A percentile compares a stretch with the other conserved stretches of the same genome.
Conservation (phyloP, 2,113 vertebrate species). For the Eulacestoma nigropectus region DNA sequence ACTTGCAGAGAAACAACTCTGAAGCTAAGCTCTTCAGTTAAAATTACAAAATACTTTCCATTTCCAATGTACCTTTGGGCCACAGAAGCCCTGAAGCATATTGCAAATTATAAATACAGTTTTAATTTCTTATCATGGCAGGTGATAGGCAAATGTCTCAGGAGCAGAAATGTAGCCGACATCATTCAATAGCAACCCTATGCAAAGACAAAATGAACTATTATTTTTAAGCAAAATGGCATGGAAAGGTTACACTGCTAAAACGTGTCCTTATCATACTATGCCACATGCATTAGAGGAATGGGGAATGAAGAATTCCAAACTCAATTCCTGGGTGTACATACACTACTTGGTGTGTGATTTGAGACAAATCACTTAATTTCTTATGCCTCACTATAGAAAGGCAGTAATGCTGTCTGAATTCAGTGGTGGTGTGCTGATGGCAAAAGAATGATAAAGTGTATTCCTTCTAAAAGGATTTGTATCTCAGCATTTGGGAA, state of each 20-base stretch:
- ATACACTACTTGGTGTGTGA: not conserved
- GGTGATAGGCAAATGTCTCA: not conserved
- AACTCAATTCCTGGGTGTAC: not conserved
- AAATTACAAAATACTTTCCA: constrained; percentile 61
- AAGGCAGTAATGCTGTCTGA: not conserved
- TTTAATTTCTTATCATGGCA: not conserved
- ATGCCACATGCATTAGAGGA: not conserved
- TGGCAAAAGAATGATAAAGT: not conserved
- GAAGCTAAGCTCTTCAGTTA: constrained; percentile 57
- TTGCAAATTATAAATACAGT: not conserved
- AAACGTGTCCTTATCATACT: not conserved
- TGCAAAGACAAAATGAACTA: not conserved
- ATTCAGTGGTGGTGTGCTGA: not conserved
- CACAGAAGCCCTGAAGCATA: not conserved
- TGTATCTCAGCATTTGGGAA: not conserved
- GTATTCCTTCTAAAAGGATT: not conserved
- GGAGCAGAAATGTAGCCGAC: not conserved
- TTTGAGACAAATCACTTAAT: not conserved
- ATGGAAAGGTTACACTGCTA: not conserved
- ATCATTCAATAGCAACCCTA: not conserved
- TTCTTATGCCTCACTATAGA: not conserved
- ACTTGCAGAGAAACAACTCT: constrained; percentile 68
- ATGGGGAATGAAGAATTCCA: not conserved
- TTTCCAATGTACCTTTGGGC: constrained; percentile 42
- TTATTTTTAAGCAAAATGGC: not conserved